A percentile compares a stretch with the other conserved stretches of the same genome.
Evolutionary conservation across 2,113 vertebrate genomes (phyloP).

Genomic region (Caloenas nicobarica): DNA sequence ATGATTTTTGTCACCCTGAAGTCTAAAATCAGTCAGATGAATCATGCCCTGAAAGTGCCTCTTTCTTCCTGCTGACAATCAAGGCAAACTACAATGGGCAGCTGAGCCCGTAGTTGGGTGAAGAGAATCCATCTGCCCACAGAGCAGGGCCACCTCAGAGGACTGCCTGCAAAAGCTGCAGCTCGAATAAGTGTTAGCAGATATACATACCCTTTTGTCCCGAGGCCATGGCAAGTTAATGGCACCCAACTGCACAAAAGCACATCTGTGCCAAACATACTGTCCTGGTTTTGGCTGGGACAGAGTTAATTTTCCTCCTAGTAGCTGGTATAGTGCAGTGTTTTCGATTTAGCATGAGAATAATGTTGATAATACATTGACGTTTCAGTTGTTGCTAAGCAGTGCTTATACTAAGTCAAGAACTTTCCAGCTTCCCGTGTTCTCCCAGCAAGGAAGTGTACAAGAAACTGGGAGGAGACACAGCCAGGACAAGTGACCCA

Average conservation of each 20-base stretch:
- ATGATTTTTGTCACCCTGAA: background rate
- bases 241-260: background rate
- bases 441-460: too few species aligned
- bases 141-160: accelerated
- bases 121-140: background rate
- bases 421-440: too few species aligned
- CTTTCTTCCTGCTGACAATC: background rate
- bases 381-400: too few species aligned
- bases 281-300: too few species aligned
- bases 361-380: too few species aligned
- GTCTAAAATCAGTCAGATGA: background rate
- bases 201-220: background rate
- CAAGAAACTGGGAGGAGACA: too few species aligned
- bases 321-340: too few species aligned
- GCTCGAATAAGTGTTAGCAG: background rate
- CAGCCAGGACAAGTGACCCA: too few species aligned
- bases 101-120: background rate
- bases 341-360: too few species aligned
- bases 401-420: too few species aligned
- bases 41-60: background rate
- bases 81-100: background rate
- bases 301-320: too few species aligned
- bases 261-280: background rate
- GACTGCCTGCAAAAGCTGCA: background rate
- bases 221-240: background rate